These are phyloP conservation scores for Chaitophorus viminalis DNA, from an alignment of 2,888 invertebrate species.

Conservation along the genomic window DNA sequence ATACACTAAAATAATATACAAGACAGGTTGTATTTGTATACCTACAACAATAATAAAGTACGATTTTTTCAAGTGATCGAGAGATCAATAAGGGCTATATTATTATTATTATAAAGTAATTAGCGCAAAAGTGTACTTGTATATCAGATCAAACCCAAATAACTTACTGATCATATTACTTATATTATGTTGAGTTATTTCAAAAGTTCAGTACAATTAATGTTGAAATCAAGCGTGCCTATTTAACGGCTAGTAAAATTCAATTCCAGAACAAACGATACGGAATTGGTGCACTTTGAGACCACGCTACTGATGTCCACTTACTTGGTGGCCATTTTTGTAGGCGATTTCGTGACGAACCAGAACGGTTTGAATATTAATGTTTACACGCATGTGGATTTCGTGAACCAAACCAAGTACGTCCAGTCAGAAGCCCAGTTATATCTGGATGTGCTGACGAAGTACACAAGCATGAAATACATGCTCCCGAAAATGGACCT, in stretches of 20 bases:
- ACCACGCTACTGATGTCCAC: conserved; percentile 64
- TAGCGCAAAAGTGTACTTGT: no score
- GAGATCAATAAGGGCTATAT: not conserved
- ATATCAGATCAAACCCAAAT: no score
- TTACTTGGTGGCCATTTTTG: conserved; percentile 85
- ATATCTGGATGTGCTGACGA: conserved; percentile 72
- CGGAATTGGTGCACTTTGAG: conserved; percentile 56
- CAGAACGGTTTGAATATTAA: not conserved
- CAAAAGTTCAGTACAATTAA: not conserved
- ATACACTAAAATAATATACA: no score
- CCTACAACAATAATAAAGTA: no score
- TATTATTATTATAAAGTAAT: no score
- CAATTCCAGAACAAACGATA: not conserved
- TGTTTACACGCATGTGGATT: conserved; percentile 62
- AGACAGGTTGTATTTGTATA: no score
- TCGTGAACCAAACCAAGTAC: conserved; percentile 68
- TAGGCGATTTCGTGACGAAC: conserved; percentile 75
- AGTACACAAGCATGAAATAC: conserved; percentile 73
- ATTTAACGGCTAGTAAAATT: not conserved
- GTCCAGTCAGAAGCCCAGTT: conserved; percentile 72
- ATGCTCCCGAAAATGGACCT: conserved; percentile 86
- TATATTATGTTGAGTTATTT: no score
- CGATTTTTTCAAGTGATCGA: not conserved
- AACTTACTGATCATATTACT: not conserved
- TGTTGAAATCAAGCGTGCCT: not conserved